Percentiles rank a stretch among this genome's conserved stretches.
Evolutionary conservation across 2,888 invertebrate species (phyloP).

Genomic region (Cheilosia grossa): DNA sequence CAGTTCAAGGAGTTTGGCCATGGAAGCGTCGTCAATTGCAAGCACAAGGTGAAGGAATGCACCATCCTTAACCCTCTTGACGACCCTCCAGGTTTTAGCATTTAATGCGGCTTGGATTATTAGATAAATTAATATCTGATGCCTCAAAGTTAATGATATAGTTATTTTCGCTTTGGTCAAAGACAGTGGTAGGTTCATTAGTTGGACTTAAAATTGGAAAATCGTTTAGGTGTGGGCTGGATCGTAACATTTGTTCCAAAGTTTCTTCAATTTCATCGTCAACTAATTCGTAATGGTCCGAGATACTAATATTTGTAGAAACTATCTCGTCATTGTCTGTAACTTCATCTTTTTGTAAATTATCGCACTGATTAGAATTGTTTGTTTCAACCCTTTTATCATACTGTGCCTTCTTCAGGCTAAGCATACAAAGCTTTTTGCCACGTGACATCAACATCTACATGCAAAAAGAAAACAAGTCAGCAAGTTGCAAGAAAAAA

Average conservation of each 20-base stretch:
- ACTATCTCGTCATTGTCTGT: conserved; percentile 3
- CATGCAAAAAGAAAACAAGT: background rate
- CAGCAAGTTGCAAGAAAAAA: background rate
- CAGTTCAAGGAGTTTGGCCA: too few species aligned
- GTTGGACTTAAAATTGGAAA: conserved; percentile 14
- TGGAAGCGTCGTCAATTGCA: too few species aligned
- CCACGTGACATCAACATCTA: background rate
- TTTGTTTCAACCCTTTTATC: background rate
- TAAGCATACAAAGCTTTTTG: conserved; percentile 9
- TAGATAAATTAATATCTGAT: conserved; percentile 8
- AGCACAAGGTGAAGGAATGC: too few species aligned
- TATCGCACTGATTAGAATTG: background rate
- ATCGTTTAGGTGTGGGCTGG: conserved; percentile 6
- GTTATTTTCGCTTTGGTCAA: conserved; percentile 1
- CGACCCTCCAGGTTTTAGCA: too few species aligned
- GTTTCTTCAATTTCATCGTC: background rate
- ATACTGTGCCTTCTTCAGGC: conserved; percentile 8
- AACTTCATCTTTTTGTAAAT: conserved; percentile 4
- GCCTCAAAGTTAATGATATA: conserved; percentile 6
- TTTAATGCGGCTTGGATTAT: too few species aligned
- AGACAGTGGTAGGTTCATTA: conserved; percentile 5
- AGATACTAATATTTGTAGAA: background rate
- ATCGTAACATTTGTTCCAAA: conserved; percentile 5
- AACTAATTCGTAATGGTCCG: background rate
- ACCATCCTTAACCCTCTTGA: too few species aligned